Base-by-base conservation (phyloP, 1,140 invertebrate genomes). In the Chrysomallon squamiferum region DNA sequence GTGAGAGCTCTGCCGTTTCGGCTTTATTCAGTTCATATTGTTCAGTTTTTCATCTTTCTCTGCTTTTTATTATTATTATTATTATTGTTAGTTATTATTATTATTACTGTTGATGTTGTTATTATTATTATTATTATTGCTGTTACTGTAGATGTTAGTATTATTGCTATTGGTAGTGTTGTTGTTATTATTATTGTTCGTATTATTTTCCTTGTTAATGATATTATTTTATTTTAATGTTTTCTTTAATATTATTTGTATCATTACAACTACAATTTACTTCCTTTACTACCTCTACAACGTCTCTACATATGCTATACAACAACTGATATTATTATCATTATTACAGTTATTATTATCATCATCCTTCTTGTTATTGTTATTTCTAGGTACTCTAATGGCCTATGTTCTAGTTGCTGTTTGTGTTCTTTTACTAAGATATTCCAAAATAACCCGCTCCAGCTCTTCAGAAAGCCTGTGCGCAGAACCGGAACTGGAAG, bases 361-460 rank as follows among this genome's bases (percentile, higher is more conserved):
- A 58, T 11, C 18, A 9, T 11, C 4, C 35, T 2, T 32, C 11
- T 32, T 33, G 18, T 58, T 30, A 7, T 15, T 32, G 6, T 32
- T 93, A 75, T 88, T 89, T 3, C 87, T 85, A 71, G 93, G 95
- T 59, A 97, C 95, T 0, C 85, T 98, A 0, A 86, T 97, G 49
- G 95, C 95, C 0, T 97, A 97, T 80, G 92, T 94, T 15, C 92
- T 97, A 50, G 95, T 98, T 0, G 92, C 94, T 9, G 89, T 93
- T 52, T 95, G 93, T 66, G 93, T 97, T 1, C 88, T 96, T 18
- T 88, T 97, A 66, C 87, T 97, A 1, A 75, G 81, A 65, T 83
- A 76, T 54, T 25, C 54, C 2, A 59, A 38, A n/a, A 9, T 58
- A 20, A 22, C 18, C 27, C 20, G 13, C 38, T n/a, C n/a, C n/a